Evolutionary conservation across 1,140 invertebrate genomes (phyloP), one percentile per base, ranked within the genome.

Genomic region (Zaprionus kolodkinae): DNA sequence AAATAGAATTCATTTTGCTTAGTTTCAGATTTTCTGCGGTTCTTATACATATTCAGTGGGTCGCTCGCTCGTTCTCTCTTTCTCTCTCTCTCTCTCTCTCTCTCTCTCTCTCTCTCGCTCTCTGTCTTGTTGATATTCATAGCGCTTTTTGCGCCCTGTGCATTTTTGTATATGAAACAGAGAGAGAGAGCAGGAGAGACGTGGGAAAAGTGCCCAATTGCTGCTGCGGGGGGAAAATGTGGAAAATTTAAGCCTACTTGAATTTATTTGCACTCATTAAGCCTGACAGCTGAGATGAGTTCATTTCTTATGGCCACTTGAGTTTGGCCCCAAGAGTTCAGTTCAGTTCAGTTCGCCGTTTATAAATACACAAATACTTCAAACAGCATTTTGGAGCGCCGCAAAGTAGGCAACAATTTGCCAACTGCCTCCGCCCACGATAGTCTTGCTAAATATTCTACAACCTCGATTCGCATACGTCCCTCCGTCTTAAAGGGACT

Each of bases 191-290:
- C 21, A 2, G 21, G 33, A 21, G 27, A 21, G 54, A 48, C 62
- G 62, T 64, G 68, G 60, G 50, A 61, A 79, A 85, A 72, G 43
- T 72, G 63, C 15, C 74, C 70, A 85, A 81, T 77, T 81, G 74
- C 17, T 81, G 74, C 17, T 25, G 17, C 0, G 17, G 15, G 38
- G 66, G 52, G 62, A 71, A 80, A 79, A 77, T 75, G 70, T 86
- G 78, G 82, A 81, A 86, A 87, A 77, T 88, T 87, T 83, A 87
- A 88, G 84, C 78, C 84, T 89, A 84, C 84, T 88, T 89, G 81
- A 88, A 88, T 88, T 88, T 88, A 88, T 88, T 88, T 88, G 81
- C 81, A 77, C 85, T 89, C 81, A 89, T 88, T 88, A 85, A 66
- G 69, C 45, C 69, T 81, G 85, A 89, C 85, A 88, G 81, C 60